These are phyloP conservation scores for Macrobrachium nipponense DNA, from an alignment of 1,140 invertebrate genomes.

Conservation along the genomic window DNA sequence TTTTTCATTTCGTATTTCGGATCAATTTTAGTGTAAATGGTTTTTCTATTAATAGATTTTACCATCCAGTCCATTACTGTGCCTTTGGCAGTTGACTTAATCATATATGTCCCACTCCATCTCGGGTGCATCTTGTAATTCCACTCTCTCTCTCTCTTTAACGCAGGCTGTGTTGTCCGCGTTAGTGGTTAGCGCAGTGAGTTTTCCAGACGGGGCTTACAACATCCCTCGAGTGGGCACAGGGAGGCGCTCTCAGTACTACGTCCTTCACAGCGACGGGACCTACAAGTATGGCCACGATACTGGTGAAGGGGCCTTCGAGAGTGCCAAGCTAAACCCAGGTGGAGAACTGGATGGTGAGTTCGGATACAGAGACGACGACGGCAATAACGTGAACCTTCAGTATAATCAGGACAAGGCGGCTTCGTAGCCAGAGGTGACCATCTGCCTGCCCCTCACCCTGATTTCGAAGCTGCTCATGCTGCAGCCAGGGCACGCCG, in stretches of 20 bases:
- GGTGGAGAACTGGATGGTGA: constrained; percentile 26
- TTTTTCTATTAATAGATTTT: no score
- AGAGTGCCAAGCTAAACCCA: constrained; percentile 15
- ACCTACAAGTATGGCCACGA: constrained; percentile 53
- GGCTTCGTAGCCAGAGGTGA: constrained; percentile 36
- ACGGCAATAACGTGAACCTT: constrained; percentile 24
- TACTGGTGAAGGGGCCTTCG: constrained; percentile 38
- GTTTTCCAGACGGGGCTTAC: constrained; percentile 37
- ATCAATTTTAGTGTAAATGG: no score
- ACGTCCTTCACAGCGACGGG: constrained; percentile 39
- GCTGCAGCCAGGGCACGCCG: not conserved
- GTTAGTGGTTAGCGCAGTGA: constrained; percentile 16
- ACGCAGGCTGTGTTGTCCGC: constrained; percentile 29
- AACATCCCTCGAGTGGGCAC: constrained; percentile 31
- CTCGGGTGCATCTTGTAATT: not conserved
- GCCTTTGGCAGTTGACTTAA: no score
- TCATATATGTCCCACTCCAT: no score
- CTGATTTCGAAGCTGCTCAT: not conserved
- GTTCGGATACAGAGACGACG: constrained; percentile 36
- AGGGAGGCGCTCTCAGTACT: constrained; percentile 44
- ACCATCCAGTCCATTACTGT: no score
- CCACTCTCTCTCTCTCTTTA: not conserved
- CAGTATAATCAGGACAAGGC: constrained; percentile 25
- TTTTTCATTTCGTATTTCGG: no score
- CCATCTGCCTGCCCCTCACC: constrained; percentile 25